A percentile compares a stretch with the other conserved stretches of the same genome.
phyloP scores from a whole-genome alignment of 2,888 invertebrate genomes.

The Craniophora ligustri region DNA sequence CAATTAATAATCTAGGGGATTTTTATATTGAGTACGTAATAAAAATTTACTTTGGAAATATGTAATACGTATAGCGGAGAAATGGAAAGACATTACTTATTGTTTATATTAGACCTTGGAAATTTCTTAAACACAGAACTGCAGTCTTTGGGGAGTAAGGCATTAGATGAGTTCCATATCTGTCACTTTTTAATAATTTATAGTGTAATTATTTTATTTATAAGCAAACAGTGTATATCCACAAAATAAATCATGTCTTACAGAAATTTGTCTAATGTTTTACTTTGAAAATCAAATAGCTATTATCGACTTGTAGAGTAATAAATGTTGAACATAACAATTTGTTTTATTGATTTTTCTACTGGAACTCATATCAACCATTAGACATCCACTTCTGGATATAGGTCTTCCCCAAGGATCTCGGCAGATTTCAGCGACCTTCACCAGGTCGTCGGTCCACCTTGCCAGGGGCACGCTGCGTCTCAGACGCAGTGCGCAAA shows the following conservation, averaged over 20 bases:
- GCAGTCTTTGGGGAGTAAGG: slow-evolving; percentile 55
- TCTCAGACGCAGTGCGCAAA: no score
- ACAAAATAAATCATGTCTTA: slow-evolving; percentile 52
- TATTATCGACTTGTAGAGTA: slow-evolving; percentile 69
- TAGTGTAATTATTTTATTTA: slow-evolving; percentile 43
- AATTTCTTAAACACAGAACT: slow-evolving; percentile 37
- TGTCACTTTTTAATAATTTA: slow-evolving; percentile 15
- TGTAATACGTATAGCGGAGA: no score
- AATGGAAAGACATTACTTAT: no score
- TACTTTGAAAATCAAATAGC: slow-evolving; percentile 66
- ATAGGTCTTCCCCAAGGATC: no score
- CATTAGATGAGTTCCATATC: slow-evolving; percentile 57
- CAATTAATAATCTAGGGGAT: no score
- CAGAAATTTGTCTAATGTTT: slow-evolving; percentile 65
- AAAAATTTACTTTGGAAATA: background rate
- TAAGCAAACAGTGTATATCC: slow-evolving; percentile 31
- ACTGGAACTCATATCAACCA: no score
- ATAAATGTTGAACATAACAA: slow-evolving; percentile 67
- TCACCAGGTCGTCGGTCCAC: no score
- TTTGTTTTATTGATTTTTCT: slow-evolving; percentile 14
- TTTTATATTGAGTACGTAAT: slow-evolving; percentile 7
- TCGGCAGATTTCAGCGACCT: no score
- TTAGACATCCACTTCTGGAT: no score
- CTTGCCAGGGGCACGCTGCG: no score
- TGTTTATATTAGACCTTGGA: background rate